These are phyloP conservation scores for Paradoxurus hermaphroditus DNA, from an alignment of 2,113 vertebrate genomes.

Conservation along the genomic window DNA sequence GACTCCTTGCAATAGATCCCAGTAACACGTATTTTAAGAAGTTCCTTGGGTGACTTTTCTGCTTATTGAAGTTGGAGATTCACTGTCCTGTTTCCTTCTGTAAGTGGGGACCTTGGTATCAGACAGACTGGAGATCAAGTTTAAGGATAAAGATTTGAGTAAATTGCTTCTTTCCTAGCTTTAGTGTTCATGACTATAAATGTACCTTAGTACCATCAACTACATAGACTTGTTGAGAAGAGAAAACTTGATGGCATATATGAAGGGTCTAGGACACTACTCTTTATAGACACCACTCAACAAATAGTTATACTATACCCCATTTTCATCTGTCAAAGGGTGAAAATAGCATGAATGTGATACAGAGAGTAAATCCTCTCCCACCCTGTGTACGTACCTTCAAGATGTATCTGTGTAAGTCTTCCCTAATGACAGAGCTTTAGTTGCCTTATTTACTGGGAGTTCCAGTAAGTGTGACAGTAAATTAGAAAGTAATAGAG, in stretches of 20 bases:
- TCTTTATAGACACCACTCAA: neutral
- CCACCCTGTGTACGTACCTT: neutral
- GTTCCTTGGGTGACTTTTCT: neutral
- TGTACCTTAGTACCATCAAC: neutral
- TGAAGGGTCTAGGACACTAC: neutral
- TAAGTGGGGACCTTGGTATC: neutral
- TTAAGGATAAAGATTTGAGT: neutral
- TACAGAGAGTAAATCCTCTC: neutral
- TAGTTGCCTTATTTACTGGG: conserved; percentile 16
- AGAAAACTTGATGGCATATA: neutral
- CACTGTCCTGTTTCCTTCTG: neutral
- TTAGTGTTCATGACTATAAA: neutral
- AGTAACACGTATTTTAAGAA: neutral
- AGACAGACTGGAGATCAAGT: neutral
- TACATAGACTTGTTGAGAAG: neutral
- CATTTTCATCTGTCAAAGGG: neutral
- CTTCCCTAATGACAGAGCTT: conserved; percentile 23
- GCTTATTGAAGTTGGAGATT: neutral
- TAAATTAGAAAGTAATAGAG: conserved; percentile 41
- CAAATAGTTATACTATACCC: neutral
- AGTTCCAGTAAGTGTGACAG: conserved; percentile 12
- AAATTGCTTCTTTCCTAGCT: neutral
- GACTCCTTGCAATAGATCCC: neutral
- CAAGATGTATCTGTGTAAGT: neutral
- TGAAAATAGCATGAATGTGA: neutral